phyloP scores from a whole-genome alignment of 2,888 invertebrate genomes.

The Amorpha juglandis region DNA sequence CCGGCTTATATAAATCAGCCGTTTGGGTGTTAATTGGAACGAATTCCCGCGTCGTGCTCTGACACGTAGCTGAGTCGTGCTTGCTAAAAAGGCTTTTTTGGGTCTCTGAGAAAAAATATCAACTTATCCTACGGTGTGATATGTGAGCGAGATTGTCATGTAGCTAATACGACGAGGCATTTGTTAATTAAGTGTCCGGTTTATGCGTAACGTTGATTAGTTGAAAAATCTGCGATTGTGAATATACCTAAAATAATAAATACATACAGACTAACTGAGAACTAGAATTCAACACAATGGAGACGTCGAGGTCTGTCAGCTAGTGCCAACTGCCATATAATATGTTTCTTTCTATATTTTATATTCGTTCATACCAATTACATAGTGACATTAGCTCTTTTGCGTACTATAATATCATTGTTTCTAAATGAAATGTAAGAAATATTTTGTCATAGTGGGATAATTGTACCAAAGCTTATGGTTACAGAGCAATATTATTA shows the following conservation, averaged over 20 bases:
- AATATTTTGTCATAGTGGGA: not conserved
- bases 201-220: not conserved
- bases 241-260: too few relatives aligned
- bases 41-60: conserved; percentile 65
- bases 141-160: not conserved
- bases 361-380: too few relatives aligned
- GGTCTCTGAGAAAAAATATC: conserved; percentile 29
- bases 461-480: not conserved
- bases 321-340: too few relatives aligned
- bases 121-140: conserved; percentile 4
- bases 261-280: too few relatives aligned
- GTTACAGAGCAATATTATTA: not conserved
- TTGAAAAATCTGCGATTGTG: too few relatives aligned
- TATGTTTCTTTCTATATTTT: too few relatives aligned
- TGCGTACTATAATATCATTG: too few relatives aligned
- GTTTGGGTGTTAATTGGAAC: conserved; percentile 79
- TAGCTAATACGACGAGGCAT: conserved; percentile 7
- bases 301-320: too few relatives aligned
- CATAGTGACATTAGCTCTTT: too few relatives aligned
- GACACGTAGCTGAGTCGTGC: conserved; percentile 47
- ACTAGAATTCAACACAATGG: too few relatives aligned
- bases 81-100: conserved; percentile 31
- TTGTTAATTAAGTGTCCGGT: not conserved
- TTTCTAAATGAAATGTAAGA: too few relatives aligned
- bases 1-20: conserved; percentile 72